Evolutionary conservation across 2,888 invertebrate species (phyloP), one percentile per base, ranked within the genome.

Genomic region (Andrena bucephala): DNA sequence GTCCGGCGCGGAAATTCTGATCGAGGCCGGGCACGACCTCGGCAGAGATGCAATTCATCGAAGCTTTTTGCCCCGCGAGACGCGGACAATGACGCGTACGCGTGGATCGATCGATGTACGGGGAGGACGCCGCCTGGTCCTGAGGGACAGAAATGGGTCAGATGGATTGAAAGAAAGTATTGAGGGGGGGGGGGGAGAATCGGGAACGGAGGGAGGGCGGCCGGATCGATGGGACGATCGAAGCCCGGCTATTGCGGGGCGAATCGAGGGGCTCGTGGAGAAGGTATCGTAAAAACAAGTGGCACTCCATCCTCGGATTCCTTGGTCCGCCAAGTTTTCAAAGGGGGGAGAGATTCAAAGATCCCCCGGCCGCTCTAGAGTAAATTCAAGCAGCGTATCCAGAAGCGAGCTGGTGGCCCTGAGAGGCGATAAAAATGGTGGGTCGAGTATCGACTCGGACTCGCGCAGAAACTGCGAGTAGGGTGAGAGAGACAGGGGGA

Each of bases 361-460:
- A 78, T 69, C 54, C 24, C 71, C 57, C 42, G 48, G 24, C 57
- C 24, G 66, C 59, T 42, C 42, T 24, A 57, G 67, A 81, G 77
- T 69, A 73, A 82, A 81, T 79, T 81, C 60, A 33, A 74, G 69
- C 74, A 66, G 75, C 77, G 48, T 60, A 60, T 82, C 67, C 67
- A 71, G 74, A 50, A 27, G 73, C 73, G 36, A 71, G 57, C 67
- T 31, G 73, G 69, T 73, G 70, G 68, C 73, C 63, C 65, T 10
- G 52, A 74, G 74, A 70, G 69, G 60, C 77, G 73, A 81, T 81
- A 69, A 81, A 81, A 83, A 83, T 83, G 81, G 42, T 83, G 81
- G 83, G 81, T 83, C 72, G 81, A 81, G 83, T 81, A 83, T 83
- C 81, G 83, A 81, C 83, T 77, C 73, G 81, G 65, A 67, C 74